A percentile compares a stretch with the other conserved stretches of the same genome.
phyloP scores from a whole-genome alignment of 2,797 vertebrate species.

The Mycteria americana region DNA sequence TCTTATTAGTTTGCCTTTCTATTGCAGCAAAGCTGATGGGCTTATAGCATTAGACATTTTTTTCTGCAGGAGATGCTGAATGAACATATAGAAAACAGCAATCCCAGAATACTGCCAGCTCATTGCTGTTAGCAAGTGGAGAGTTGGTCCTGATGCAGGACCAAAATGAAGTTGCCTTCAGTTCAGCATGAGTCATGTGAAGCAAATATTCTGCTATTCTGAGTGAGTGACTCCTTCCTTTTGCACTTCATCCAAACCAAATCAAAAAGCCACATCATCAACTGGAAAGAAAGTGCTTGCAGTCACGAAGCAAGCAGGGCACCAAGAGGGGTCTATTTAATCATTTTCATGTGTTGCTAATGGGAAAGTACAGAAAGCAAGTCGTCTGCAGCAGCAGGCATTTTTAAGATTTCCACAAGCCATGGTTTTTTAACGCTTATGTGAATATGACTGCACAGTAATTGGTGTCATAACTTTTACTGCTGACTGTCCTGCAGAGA shows the following conservation, averaged over 20 bases:
- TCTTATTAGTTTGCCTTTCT: background rate
- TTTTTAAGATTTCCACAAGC: background rate
- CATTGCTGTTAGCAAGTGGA: background rate
- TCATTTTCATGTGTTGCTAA: background rate
- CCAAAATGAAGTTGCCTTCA: background rate
- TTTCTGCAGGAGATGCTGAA: background rate
- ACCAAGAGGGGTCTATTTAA: background rate
- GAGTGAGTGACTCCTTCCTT: background rate
- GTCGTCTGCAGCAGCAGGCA: background rate
- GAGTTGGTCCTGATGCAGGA: background rate
- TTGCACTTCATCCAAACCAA: background rate
- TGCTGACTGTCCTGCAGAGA: background rate
- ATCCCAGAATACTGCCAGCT: background rate
- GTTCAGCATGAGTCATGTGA: background rate
- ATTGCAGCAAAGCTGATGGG: background rate
- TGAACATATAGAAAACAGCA: background rate
- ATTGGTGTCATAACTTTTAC: conserved; percentile 27
- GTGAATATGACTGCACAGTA: background rate
- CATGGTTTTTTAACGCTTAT: background rate
- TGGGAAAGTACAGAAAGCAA: conserved; percentile 5
- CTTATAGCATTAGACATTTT: background rate
- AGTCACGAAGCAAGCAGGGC: background rate
- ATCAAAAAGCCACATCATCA: background rate
- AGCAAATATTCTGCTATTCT: background rate
- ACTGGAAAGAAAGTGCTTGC: background rate